These are phyloP conservation scores for Panagrolaimus sp. DNA, from an alignment of 1,140 invertebrate genomes.

Conservation along the genomic window DNA sequence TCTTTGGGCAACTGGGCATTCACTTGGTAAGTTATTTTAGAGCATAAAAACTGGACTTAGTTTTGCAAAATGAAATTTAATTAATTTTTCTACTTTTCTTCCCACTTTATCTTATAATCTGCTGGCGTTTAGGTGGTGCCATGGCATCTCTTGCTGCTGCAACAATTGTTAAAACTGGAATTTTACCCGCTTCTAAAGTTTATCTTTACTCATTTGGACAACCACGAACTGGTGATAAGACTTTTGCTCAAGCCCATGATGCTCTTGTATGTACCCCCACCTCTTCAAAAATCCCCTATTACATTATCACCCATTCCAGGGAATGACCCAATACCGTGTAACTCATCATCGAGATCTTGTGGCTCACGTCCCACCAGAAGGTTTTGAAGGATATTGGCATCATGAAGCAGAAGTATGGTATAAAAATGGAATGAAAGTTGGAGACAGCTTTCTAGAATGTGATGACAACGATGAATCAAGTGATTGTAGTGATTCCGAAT, in stretches of 20 bases:
- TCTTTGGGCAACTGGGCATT: conserved; percentile 49
- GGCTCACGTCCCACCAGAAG: conserved; percentile 42
- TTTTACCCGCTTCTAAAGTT: conserved; percentile 26
- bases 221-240: conserved; percentile 42
- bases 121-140: conserved; percentile 38
- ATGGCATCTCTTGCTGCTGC: conserved; percentile 26
- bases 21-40: conserved; percentile 25
- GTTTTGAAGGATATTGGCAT: conserved; percentile 41
- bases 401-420: conserved; percentile 45
- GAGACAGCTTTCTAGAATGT: conserved; percentile 18
- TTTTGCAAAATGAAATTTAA: no score
- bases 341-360: conserved; percentile 17
- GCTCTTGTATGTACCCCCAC: conserved; percentile 2
- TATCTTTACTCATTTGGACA: conserved; percentile 47
- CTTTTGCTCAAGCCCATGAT: conserved; percentile 35
- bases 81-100: no score
- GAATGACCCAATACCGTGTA: neutral
- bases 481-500: conserved; percentile 18
- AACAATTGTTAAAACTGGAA: neutral
- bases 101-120: no score
- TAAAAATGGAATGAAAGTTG: conserved; percentile 31
- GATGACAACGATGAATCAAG: conserved; percentile 15
- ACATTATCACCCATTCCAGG: neutral
- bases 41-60: no score
- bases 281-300: neutral